Conservation (phyloP, 2,888 invertebrate genomes). For the Rosalia funebris region DNA sequence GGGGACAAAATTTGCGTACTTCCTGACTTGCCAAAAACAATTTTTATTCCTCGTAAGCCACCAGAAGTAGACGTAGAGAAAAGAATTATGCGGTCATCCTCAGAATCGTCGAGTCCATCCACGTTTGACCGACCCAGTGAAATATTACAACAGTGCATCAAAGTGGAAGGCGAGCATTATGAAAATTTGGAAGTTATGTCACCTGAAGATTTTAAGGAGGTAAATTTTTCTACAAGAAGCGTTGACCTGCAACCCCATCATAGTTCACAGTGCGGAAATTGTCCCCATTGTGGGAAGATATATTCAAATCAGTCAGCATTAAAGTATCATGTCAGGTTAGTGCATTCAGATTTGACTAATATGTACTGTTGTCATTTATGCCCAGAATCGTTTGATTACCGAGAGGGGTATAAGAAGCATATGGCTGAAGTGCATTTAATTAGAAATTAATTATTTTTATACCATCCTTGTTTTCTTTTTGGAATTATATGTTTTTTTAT, state of each 20-base stretch:
- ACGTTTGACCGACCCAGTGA: slow-evolving; percentile 54
- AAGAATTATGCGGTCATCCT: slow-evolving; percentile 40
- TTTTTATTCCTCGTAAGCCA: slow-evolving; percentile 54
- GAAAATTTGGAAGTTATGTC: slow-evolving; percentile 45
- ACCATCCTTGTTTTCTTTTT: slow-evolving; percentile 35
- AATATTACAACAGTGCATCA: slow-evolving; percentile 52
- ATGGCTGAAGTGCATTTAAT: slow-evolving; percentile 75
- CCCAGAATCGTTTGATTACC: slow-evolving; percentile 74
- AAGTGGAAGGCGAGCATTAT: slow-evolving; percentile 51
- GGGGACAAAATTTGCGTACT: slow-evolving; percentile 44
- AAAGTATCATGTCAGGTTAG: slow-evolving; percentile 70
- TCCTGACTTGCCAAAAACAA: slow-evolving; percentile 52
- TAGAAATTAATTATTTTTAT: slow-evolving; percentile 65
- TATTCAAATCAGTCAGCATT: slow-evolving; percentile 77
- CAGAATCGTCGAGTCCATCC: slow-evolving; percentile 50
- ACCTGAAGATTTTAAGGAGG: slow-evolving; percentile 44
- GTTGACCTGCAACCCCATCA: slow-evolving; percentile 56
- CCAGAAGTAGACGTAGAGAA: slow-evolving; percentile 52
- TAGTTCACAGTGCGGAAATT: slow-evolving; percentile 69
- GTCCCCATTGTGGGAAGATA: slow-evolving; percentile 76
- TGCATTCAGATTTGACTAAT: slow-evolving; percentile 76
- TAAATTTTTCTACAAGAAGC: slow-evolving; percentile 36
- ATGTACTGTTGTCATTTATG: slow-evolving; percentile 76
- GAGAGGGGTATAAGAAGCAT: slow-evolving; percentile 76
- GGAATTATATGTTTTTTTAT: slow-evolving; percentile 42